A percentile compares a stretch with the other conserved stretches of the same genome.
phyloP scores from a whole-genome alignment of 1,140 invertebrate species.

The Andricus grossulariae region DNA sequence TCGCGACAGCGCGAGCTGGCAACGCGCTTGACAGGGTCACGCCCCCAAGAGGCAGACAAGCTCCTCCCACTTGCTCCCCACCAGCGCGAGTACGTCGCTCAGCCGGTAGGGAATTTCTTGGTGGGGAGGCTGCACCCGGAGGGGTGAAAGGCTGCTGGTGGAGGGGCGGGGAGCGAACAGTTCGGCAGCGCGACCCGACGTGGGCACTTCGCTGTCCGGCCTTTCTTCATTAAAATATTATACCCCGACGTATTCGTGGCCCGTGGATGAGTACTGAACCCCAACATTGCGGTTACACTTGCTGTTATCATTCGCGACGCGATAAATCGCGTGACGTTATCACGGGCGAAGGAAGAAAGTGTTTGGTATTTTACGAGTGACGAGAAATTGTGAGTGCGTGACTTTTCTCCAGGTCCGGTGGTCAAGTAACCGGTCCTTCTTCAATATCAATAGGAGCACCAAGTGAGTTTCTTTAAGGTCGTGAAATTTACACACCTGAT shows the following conservation, averaged over 20 bases:
- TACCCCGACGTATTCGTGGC: constrained; percentile 48
- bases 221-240: constrained; percentile 76
- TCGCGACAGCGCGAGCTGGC: constrained; percentile 20
- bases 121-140: constrained; percentile 40
- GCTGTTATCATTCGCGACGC: neutral
- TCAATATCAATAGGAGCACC: neutral
- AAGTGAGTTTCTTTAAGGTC: constrained; percentile 14
- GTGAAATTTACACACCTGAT: constrained; percentile 7
- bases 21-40: constrained; percentile 34
- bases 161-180: constrained; percentile 74
- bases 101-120: neutral
- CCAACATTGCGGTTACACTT: constrained; percentile 7
- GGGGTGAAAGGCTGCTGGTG: constrained; percentile 55
- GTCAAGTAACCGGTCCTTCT: constrained; percentile 25
- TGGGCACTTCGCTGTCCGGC: constrained; percentile 76
- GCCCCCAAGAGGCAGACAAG: constrained; percentile 36
- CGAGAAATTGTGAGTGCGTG: constrained; percentile 17
- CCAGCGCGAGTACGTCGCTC: constrained; percentile 4
- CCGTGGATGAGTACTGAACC: constrained; percentile 48
- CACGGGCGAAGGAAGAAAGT: constrained; percentile 9
- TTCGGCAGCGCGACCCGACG: constrained; percentile 76
- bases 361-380: constrained; percentile 13
- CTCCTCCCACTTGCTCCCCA: constrained; percentile 37
- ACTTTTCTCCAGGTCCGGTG: neutral
- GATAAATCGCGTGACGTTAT: neutral